These are phyloP conservation scores for Lepilemur septentrionalis DNA, from an alignment of 2,797 vertebrate genomes.

Conservation along the genomic window DNA sequence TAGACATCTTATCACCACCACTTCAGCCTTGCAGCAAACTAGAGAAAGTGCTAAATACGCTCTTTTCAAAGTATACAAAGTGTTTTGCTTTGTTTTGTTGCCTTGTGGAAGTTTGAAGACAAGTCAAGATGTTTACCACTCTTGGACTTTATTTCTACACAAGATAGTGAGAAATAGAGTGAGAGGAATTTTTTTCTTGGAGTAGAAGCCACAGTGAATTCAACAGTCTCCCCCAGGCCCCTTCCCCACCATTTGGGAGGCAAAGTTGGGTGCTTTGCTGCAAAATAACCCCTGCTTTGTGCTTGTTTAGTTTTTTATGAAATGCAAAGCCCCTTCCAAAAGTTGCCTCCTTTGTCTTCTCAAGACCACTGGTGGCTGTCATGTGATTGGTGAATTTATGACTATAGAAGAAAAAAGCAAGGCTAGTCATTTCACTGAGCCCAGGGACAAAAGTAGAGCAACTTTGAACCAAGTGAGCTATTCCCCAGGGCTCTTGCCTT, in stretches of 20 bases:
- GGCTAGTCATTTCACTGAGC: not conserved
- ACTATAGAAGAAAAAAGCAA: not conserved
- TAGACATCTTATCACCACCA: not conserved
- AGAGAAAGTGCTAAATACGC: not conserved
- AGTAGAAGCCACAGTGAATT: not conserved
- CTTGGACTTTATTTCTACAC: not conserved
- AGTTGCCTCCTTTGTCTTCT: not conserved
- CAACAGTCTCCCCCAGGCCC: not conserved
- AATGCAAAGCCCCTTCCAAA: not conserved
- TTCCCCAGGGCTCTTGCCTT: not conserved
- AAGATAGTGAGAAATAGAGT: not conserved
- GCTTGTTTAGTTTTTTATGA: not conserved
- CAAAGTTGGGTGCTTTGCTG: not conserved
- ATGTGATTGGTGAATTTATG: not conserved
- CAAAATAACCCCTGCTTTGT: not conserved
- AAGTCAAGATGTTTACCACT: not conserved
- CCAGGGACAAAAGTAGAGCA: not conserved
- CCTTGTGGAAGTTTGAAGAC: constrained; percentile 3
- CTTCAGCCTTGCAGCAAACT: not conserved
- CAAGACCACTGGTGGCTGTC: not conserved
- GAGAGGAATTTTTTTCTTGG: not conserved
- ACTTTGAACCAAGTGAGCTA: not conserved
- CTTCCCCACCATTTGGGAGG: not conserved
- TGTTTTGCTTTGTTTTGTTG: not conserved
- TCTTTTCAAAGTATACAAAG: not conserved